These are phyloP conservation scores for Dromas ardeola DNA, from an alignment of 2,113 vertebrate genomes.

Conservation along the genomic window DNA sequence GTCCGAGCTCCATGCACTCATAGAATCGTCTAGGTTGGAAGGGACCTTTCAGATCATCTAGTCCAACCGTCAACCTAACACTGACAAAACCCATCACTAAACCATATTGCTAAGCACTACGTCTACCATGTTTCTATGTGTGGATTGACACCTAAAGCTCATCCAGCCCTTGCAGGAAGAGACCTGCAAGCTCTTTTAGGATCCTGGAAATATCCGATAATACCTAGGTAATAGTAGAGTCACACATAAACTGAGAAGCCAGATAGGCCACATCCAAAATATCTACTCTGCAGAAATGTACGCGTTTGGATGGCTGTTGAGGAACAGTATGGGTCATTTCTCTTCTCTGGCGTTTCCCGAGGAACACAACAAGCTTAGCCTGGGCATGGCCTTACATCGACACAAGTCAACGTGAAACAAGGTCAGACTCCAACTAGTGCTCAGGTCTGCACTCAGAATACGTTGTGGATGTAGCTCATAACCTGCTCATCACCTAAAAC, in stretches of 20 bases:
- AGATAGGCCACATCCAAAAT: neutral
- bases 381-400: neutral
- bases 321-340: neutral
- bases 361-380: neutral
- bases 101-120: no score
- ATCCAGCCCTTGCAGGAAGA: neutral
- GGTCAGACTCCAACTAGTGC: neutral
- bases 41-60: no score
- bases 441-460: neutral
- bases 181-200: neutral
- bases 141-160: neutral
- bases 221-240: neutral
- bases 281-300: rapidly evolving
- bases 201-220: neutral
- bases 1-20: rapidly evolving
- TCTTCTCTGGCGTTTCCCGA: neutral
- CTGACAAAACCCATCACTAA: no score
- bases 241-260: neutral
- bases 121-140: neutral
- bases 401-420: neutral
- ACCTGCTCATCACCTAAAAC: neutral
- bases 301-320: rapidly evolving
- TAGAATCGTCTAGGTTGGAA: no score
- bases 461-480: rapidly evolving
- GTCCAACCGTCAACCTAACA: no score